Base-by-base conservation (phyloP, 2,797 vertebrate genomes). In the Sebastes steindachneri region DNA sequence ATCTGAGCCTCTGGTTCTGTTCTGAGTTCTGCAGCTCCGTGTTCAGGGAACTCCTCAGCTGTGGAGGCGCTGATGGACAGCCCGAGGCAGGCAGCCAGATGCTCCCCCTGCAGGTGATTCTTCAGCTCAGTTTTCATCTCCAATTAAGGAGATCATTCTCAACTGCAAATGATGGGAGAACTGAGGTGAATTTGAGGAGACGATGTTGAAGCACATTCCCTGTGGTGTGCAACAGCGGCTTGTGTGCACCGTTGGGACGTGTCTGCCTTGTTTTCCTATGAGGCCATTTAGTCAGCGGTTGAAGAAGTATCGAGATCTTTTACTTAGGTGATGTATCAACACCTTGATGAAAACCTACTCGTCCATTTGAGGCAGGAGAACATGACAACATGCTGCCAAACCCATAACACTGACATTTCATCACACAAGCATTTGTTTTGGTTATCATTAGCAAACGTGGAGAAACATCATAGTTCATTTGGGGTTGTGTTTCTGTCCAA, bases 61-160 rank as follows among this genome's bases (percentile, higher is more conserved):
- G 80, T 57, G 75, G 67, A 78, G 53, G 66, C 73, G 8, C 64
- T 71, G 88, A 82, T 65, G 83, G 85, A 73, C 73, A 14, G 77
- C 83, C 77, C 1, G 70, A 65, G 88, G 86, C 26, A 1, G 35
- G 83, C 31, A 6, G 68, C 82, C 92, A 92, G 90, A 90, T 89
- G 91, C 77, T 71, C 69, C 77, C 69, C 86, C 89, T 84, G 83
- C 79, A 84, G 82, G 78, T 78, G 68, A 63, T 45, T 69, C 58
- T 28, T 33, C 66, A 53, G 73, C 75, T 78, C 77, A 26, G 31
- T 83, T 73, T 79, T 89, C 75, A 82, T 82, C 73, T 88, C 67
- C 77, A 82, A 78, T 88, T 83, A 89, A 74, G 75, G 10, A 23
- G 71, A 77, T 75, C 68, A 51, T 65, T 77, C 53, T 79, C 73